Evolutionary conservation across 2,113 vertebrate species (phyloP), one percentile per base, ranked within the genome.

Genomic region (Mugil cephalus): DNA sequence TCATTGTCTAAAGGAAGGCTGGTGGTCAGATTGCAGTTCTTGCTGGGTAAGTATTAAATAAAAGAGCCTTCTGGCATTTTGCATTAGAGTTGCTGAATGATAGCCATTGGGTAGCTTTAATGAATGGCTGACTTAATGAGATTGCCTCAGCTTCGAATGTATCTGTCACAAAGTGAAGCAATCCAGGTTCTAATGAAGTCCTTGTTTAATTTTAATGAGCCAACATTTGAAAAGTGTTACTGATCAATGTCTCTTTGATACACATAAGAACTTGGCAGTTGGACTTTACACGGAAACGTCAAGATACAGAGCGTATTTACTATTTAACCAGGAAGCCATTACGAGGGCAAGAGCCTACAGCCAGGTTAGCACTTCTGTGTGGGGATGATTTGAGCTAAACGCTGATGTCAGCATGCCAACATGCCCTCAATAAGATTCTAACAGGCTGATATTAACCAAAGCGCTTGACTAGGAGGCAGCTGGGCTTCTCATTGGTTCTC

Each of bases 71-170:
- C 45, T 55, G 63, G 63, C 53, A 38, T 77, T 11, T 30, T 47
- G 52, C 74, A 71, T 63, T 64, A 53, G 39, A 64, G 54, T 72
- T 30, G 24, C 60, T 46, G 68, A 69, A 69, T 56, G 39, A 73
- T 75, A 75, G 69, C 40, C 18, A 60, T 7, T 78, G 43, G 36
- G 56, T 17, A 18, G 48, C 42, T n/a, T 54, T 82, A 71, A 65
- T 72, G 52, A 85, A 76, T 63, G 69, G 58, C 53, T 24, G 52
- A 76, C 79, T 76, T 71, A 82, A 84, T 79, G 43, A 80, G 64
- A 45, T 18, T 17, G 48, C 38, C 38, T 77, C 43, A 40, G 51
- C 38, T 62, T 39, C 8, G 15, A 19, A 43, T 61, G 15, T 60
- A 50, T 68, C 24, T 30, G 24, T 30, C 46, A 48, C 2, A 68